A percentile compares a stretch with the other conserved stretches of the same genome.
Evolutionary conservation across 1,140 invertebrate species (phyloP).

Genomic region (Eriosoma lanigerum): DNA sequence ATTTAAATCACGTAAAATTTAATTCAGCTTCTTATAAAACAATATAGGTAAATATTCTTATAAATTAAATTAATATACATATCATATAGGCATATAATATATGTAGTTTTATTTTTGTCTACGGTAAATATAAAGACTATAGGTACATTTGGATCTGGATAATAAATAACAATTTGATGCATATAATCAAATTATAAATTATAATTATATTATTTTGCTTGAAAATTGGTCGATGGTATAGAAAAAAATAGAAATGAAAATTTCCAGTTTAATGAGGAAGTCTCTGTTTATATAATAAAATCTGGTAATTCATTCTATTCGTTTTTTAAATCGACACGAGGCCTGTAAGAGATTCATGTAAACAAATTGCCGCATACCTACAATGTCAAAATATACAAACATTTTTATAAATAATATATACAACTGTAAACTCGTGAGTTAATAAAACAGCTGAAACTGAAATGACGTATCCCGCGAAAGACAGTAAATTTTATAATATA

Average conservation of each 20-base stretch:
- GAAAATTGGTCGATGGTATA: neutral
- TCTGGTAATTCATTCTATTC: constrained; percentile 21
- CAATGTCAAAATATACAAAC: constrained; percentile 42
- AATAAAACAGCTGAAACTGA: constrained; percentile 16
- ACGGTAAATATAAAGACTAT: too few relatives aligned
- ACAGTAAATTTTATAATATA: neutral
- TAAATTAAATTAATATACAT: too few relatives aligned
- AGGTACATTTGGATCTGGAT: too few relatives aligned
- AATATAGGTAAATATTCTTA: too few relatives aligned
- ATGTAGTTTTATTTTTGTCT: too few relatives aligned
- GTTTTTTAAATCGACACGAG: constrained; percentile 34
- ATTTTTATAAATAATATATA: constrained; percentile 42
- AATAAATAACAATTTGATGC: too few relatives aligned
- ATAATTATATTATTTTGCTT: neutral
- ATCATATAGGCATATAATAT: too few relatives aligned
- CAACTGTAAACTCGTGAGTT: constrained; percentile 11
- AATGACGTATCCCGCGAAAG: too few relatives aligned
- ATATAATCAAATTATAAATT: too few relatives aligned
- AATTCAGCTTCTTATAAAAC: too few relatives aligned
- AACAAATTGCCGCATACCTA: constrained; percentile 48
- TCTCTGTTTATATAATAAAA: constrained; percentile 47
- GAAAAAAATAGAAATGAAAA: neutral
- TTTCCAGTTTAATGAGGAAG: constrained; percentile 33
- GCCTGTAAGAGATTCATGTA: constrained; percentile 25
- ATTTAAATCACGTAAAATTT: too few relatives aligned